Conservation (phyloP, 2,888 invertebrate species). For the Cerastis rubricosa region DNA sequence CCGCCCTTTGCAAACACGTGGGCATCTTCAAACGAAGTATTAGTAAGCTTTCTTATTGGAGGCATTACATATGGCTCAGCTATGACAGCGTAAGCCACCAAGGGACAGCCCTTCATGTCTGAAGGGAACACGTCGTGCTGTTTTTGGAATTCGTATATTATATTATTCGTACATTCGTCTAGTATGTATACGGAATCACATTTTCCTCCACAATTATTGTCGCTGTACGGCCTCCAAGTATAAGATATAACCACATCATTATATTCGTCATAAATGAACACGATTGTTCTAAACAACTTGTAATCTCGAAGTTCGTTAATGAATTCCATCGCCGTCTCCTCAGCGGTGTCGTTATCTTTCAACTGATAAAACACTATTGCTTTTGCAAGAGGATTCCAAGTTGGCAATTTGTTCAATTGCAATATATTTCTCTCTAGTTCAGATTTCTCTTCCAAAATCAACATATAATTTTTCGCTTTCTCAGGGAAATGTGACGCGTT, state of each 20-base stretch:
- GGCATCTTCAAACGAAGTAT: constrained; percentile 77
- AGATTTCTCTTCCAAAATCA: constrained; percentile 87
- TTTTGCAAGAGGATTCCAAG: constrained; percentile 89
- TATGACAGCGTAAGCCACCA: constrained; percentile 84
- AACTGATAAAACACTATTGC: constrained; percentile 86
- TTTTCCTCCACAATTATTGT: constrained; percentile 83
- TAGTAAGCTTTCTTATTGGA: constrained; percentile 76
- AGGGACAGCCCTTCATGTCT: constrained; percentile 85
- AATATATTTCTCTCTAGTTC: constrained; percentile 86
- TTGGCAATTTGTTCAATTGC: constrained; percentile 86
- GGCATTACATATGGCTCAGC: constrained; percentile 89
- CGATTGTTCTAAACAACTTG: constrained; percentile 84
- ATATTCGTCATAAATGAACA: constrained; percentile 81
- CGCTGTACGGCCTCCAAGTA: constrained; percentile 86
- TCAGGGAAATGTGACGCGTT: constrained; percentile 90
- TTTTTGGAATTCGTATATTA: constrained; percentile 75
- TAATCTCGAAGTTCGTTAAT: constrained; percentile 84
- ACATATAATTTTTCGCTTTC: constrained; percentile 90
- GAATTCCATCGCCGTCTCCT: constrained; percentile 79
- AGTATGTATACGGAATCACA: constrained; percentile 84
- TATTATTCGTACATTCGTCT: constrained; percentile 81
- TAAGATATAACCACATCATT: constrained; percentile 82
- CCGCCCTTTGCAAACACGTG: constrained; percentile 84
- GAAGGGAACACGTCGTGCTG: constrained; percentile 83
- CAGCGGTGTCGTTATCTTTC: constrained; percentile 75